A percentile compares a stretch with the other conserved stretches of the same genome.
Conservation (phyloP, 2,113 vertebrate species). For the Cheilinus undulatus region DNA sequence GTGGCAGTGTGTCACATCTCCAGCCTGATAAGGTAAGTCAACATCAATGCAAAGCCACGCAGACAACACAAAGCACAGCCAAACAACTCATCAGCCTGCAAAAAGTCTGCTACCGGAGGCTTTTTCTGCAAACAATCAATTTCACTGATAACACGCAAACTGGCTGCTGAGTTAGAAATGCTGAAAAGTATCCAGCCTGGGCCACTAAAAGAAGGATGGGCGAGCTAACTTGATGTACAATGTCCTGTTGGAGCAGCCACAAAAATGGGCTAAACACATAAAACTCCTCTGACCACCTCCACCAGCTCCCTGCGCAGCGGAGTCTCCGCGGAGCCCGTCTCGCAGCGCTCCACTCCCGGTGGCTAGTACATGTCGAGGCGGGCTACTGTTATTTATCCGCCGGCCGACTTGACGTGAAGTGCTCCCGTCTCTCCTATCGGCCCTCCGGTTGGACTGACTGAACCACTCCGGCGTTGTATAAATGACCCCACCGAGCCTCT, state of each 20-base stretch:
- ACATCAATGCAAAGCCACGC: constrained; percentile 44
- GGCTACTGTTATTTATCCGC: constrained; percentile 74
- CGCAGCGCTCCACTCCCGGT: constrained; percentile 49
- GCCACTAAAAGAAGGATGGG: constrained; percentile 42
- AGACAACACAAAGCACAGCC: constrained; percentile 21
- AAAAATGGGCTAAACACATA: constrained; percentile 43
- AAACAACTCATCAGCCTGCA: constrained; percentile 43
- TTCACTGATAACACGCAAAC: constrained; percentile 38
- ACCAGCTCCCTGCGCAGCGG: constrained; percentile 76
- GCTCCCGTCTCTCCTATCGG: constrained; percentile 70
- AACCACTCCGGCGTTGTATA: constrained; percentile 59
- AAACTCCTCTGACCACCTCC: constrained; percentile 71
- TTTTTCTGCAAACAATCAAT: constrained; percentile 40
- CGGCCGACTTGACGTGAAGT: constrained; percentile 66
- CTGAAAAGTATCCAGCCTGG: constrained; percentile 47
- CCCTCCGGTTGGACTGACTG: constrained; percentile 63
- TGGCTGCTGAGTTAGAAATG: constrained; percentile 50
- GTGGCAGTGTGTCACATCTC: constrained; percentile 72
- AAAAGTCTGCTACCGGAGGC: constrained; percentile 31
- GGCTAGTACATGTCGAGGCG: constrained; percentile 72
- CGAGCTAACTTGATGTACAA: constrained; percentile 66
- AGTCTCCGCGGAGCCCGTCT: constrained; percentile 66
- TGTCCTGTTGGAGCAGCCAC: constrained; percentile 46
- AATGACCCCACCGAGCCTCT: background rate
- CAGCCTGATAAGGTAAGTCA: constrained; percentile 65